Base-by-base conservation (phyloP, 2,797 vertebrate genomes). In the Oryzias sinensis region DNA sequence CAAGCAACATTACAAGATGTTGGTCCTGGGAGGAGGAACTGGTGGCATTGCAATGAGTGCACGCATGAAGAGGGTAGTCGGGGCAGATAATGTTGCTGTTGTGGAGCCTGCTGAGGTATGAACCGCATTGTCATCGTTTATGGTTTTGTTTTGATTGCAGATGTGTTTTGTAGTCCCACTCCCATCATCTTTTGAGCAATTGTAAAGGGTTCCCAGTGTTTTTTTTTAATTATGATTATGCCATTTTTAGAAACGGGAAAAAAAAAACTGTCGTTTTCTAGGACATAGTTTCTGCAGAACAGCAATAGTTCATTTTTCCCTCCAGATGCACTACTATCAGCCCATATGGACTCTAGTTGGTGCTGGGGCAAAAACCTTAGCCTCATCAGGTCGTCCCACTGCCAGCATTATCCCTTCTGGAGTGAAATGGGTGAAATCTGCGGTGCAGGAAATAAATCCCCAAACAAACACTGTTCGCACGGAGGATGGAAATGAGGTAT, bases 321-420 rank as follows among this genome's bases (percentile, higher is more conserved):
- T 9, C 43, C 81, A 99, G 97, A 94, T 88, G 75, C 97, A 99
- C 75, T 99, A 96, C 78, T 99, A 99, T 77, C 97, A 99, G 86
- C 97, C 97, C 0, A 84, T 99, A 49, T 99, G 97, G 97, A 99
- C 97, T 0, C 83, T 99, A 53, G 97, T 97, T 49, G 97, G 97
- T 0, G 97, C 94, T 14, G 97, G 97, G 11, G 95, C 95, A 40
- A 99, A 99, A 82, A 87, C 63, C 5, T 2, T 96, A 13, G 77
- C 76, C 5, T 75, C 81, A 0, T 98, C 96, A 0, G 92, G 86
- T 0, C 94, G 94, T 0, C 44, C 93, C 13, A 99, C 90, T 2
- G 87, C 69, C 0, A 95, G 88, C 0, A 83, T 98, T 11, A 90
- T 99, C 24, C 97, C 97, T 0, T 86, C 91, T 17, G 96, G 96